Conservation (phyloP, 2,113 vertebrate species). For the Perca fluviatilis region DNA sequence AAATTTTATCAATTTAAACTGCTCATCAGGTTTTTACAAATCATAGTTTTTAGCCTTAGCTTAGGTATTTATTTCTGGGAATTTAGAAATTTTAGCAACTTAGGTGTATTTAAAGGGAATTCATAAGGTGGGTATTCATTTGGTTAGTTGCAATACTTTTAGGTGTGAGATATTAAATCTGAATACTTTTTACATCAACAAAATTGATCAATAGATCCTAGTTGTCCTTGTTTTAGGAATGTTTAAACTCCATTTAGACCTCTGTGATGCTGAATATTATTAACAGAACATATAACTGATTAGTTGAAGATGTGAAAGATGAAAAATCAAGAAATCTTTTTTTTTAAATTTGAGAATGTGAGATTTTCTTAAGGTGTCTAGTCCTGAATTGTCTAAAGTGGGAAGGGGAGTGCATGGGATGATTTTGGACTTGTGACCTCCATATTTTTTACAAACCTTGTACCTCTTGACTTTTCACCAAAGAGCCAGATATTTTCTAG, state of each 20-base stretch:
- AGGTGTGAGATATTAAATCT: not conserved
- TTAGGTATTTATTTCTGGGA: not conserved
- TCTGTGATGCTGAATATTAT: not conserved
- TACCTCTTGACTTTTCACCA: not conserved
- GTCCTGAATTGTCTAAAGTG: not conserved
- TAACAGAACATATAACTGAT: not conserved
- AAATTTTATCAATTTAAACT: not conserved
- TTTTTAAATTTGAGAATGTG: not conserved
- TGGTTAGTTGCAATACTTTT: not conserved
- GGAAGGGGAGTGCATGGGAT: not conserved
- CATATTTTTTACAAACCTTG: not conserved
- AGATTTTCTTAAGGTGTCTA: not conserved
- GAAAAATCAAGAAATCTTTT: slow-evolving; percentile 1
- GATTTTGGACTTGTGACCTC: not conserved
- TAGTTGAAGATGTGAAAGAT: not conserved
- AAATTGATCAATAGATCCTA: no score
- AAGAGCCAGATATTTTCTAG: not conserved
- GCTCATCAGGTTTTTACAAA: not conserved
- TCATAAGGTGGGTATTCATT: not conserved
- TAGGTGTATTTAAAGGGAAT: not conserved
- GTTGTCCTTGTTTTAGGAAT: not conserved
- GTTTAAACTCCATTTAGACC: not conserved
- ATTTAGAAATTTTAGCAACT: not conserved
- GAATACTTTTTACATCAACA: not conserved
- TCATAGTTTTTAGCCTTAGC: not conserved